Evolutionary conservation across 2,113 vertebrate genomes (phyloP).

Genomic region (Furnarius figulus): DNA sequence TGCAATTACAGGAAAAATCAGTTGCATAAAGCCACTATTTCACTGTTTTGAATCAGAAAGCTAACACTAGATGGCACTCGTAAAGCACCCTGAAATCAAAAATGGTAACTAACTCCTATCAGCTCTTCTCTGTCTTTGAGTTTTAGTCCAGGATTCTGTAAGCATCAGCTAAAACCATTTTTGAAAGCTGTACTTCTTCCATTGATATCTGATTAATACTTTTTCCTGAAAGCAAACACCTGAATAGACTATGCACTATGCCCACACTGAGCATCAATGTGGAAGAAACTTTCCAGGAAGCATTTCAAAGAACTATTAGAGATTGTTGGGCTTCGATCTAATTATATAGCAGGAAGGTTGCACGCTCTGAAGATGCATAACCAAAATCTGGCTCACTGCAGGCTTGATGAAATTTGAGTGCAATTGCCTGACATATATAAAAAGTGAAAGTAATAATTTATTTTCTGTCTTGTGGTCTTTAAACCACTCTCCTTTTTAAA

Average conservation of each 20-base stretch:
- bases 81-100: not conserved
- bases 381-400: not conserved
- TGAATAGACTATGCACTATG: not conserved
- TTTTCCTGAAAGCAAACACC: not conserved
- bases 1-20: not conserved
- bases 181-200: not conserved
- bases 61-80: slow-evolving; percentile 36
- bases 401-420: not conserved
- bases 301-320: not conserved
- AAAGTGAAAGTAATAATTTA: not conserved
- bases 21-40: not conserved
- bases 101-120: fast-evolving
- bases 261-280: not conserved
- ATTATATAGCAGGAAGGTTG: not conserved
- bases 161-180: not conserved
- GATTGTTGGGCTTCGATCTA: not conserved
- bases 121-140: not conserved
- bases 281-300: not conserved
- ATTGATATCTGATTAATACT: not conserved
- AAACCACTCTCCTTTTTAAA: not conserved
- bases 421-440: not conserved
- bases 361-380: not conserved
- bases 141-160: not conserved
- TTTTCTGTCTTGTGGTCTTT: not conserved
- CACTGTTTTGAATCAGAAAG: not conserved